phyloP scores from a whole-genome alignment of 2,888 invertebrate species.

The Drosophila sordidula region DNA sequence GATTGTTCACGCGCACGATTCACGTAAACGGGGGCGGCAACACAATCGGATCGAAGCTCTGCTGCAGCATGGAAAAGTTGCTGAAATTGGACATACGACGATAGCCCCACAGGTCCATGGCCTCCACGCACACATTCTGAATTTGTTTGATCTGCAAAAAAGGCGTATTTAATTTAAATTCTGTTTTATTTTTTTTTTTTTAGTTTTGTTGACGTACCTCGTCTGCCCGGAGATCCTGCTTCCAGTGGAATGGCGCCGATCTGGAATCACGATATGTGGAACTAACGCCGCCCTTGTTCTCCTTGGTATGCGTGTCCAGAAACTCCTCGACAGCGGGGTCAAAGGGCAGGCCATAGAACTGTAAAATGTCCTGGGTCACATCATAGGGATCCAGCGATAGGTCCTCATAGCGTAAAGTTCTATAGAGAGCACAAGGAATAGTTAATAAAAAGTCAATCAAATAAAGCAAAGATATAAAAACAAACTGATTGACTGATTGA shows the following conservation, averaged over 20 bases:
- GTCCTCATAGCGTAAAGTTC: constrained; percentile 94
- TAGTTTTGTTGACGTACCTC: constrained; percentile 86
- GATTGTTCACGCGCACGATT: constrained; percentile 53
- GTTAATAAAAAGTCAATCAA: not conserved
- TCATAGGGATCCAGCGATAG: constrained; percentile 91
- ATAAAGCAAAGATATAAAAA: too few relatives aligned
- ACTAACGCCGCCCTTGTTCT: constrained; percentile 92
- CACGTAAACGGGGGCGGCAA: constrained; percentile 85
- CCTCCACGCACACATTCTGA: constrained; percentile 89
- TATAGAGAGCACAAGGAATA: constrained; percentile 75
- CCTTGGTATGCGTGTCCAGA: constrained; percentile 92
- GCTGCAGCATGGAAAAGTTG: constrained; percentile 85
- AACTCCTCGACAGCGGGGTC: constrained; percentile 90
- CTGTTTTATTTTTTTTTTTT: not conserved
- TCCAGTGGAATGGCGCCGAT: constrained; percentile 94
- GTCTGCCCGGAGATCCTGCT: constrained; percentile 89
- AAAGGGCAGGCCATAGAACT: constrained; percentile 91
- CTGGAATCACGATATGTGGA: constrained; percentile 95
- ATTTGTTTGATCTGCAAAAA: constrained; percentile 83
- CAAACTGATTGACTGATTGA: too few relatives aligned
- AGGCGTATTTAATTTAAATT: not conserved
- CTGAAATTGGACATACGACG: constrained; percentile 87
- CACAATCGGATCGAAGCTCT: constrained; percentile 87
- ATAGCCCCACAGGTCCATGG: constrained; percentile 95
- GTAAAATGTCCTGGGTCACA: constrained; percentile 89